Conservation (phyloP, 2,113 vertebrate species). For the Eira barbara region DNA sequence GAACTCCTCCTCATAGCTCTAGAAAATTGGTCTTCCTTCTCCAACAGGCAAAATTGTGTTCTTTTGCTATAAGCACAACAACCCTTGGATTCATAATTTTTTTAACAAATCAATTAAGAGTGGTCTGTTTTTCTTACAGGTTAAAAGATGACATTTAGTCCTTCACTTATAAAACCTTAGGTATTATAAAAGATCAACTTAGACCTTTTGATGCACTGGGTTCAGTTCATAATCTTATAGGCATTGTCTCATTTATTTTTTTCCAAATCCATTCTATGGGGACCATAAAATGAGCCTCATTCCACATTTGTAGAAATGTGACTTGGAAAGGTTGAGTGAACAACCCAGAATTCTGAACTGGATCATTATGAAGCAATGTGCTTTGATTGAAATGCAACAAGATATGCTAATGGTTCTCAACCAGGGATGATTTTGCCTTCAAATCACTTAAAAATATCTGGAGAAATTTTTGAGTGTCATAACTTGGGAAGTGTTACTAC, state of each 20-base stretch:
- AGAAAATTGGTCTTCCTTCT: neutral
- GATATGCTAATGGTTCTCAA: neutral
- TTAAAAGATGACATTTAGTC: neutral
- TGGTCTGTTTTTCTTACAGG: neutral
- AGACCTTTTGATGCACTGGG: neutral
- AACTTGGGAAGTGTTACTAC: neutral
- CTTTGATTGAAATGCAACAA: neutral
- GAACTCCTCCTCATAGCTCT: neutral
- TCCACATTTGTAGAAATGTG: neutral
- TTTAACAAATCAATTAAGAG: neutral
- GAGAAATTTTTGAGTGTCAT: neutral
- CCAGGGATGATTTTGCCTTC: neutral
- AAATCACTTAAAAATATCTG: neutral
- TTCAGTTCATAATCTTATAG: neutral
- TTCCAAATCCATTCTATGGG: neutral
- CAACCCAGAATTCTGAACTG: neutral
- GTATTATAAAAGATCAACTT: neutral
- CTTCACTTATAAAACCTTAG: neutral
- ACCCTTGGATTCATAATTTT: neutral
- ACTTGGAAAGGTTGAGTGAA: neutral
- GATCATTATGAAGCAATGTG: neutral
- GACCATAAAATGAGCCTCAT: too few relatives aligned
- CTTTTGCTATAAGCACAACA: neutral
- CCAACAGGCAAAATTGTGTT: neutral
- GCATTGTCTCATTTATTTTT: neutral